phyloP scores from a whole-genome alignment of 2,888 invertebrate genomes.

The Catocala sponsa region DNA sequence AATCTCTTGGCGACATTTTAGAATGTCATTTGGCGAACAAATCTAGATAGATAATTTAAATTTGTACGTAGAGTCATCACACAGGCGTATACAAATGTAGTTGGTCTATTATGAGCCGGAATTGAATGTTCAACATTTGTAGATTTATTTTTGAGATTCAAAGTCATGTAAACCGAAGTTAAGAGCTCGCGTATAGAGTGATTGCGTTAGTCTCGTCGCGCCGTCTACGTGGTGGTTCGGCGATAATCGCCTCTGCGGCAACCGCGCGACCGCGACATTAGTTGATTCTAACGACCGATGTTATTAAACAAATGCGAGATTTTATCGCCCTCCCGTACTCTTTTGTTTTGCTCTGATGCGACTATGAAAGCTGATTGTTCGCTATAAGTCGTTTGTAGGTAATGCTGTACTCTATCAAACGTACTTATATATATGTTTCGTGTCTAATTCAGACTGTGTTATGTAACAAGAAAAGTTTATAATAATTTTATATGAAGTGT shows the following conservation, averaged over 20 bases:
- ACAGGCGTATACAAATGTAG: conserved; percentile 10
- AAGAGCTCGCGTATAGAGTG: conserved; percentile 48
- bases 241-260: conserved; percentile 61
- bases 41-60: conserved; percentile 24
- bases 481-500: background rate
- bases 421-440: conserved; percentile 40
- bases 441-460: conserved; percentile 28
- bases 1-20: conserved; percentile 20
- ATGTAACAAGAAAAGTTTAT: conserved; percentile 1
- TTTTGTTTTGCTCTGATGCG: conserved; percentile 69
- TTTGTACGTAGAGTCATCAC: conserved; percentile 12
- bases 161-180: conserved; percentile 50
- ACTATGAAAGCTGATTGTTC: conserved; percentile 73
- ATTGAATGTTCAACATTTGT: conserved; percentile 10
- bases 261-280: conserved; percentile 67
- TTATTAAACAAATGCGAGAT: conserved; percentile 84
- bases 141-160: conserved; percentile 1
- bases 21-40: conserved; percentile 32
- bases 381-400: conserved; percentile 55
- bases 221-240: conserved; percentile 59
- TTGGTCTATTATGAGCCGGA: conserved; percentile 7
- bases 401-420: conserved; percentile 42
- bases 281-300: conserved; percentile 81
- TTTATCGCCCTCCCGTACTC: conserved; percentile 79
- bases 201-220: conserved; percentile 45